A percentile compares a stretch with the other conserved stretches of the same genome.
phyloP scores from a whole-genome alignment of 2,888 invertebrate species.

The Fragum whitleyi region DNA sequence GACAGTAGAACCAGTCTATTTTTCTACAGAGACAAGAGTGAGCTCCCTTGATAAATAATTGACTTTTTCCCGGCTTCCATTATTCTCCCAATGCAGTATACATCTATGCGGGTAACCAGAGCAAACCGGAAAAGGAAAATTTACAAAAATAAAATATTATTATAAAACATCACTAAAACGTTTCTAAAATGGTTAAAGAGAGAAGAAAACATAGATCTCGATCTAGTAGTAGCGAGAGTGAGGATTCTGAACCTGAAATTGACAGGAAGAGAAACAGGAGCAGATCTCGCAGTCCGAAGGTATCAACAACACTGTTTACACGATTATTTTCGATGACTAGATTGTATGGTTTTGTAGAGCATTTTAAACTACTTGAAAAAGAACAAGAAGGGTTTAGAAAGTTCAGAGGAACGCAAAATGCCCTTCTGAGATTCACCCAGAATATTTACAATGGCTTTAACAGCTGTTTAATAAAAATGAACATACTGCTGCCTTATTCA shows the following conservation, averaged over 20 bases:
- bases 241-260: background rate
- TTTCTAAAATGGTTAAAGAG: conserved; percentile 47
- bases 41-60: background rate
- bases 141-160: background rate
- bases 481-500: too few relatives aligned
- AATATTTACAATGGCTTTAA: background rate
- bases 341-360: too few relatives aligned
- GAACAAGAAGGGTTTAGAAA: too few relatives aligned
- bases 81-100: background rate
- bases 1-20: too few relatives aligned
- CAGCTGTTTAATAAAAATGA: too few relatives aligned
- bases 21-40: background rate
- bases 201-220: background rate
- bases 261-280: background rate
- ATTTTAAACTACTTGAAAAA: too few relatives aligned
- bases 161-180: background rate
- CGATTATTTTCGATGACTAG: too few relatives aligned
- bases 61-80: background rate
- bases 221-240: conserved; percentile 26
- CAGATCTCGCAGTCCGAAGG: conserved; percentile 28
- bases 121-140: background rate
- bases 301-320: background rate
- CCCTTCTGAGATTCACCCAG: too few relatives aligned
- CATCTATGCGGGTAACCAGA: background rate
- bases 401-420: too few relatives aligned